A percentile compares a stretch with the other conserved stretches of the same genome.
These are phyloP conservation scores for Oasisia sp. DNA, from an alignment of 2,888 invertebrate genomes.

Conservation along the genomic window DNA sequence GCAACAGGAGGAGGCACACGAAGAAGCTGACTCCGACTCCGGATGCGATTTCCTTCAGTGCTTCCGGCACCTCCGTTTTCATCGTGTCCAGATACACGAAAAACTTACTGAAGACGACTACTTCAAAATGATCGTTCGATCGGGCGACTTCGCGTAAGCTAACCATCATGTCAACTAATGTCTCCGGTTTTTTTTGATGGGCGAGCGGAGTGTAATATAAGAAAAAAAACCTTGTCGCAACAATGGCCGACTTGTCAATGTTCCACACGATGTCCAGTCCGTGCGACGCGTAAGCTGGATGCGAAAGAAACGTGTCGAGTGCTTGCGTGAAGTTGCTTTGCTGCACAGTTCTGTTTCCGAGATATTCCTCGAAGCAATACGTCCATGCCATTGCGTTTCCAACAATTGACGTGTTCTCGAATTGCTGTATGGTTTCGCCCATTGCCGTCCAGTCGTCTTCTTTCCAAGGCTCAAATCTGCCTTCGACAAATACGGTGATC, in stretches of 20 bases:
- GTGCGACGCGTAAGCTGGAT: background rate
- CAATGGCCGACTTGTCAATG: background rate
- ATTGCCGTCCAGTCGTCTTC: background rate
- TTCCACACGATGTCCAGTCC: background rate
- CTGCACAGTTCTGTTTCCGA: background rate
- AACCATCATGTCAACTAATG: background rate
- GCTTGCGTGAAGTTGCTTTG: slow-evolving; percentile 1
- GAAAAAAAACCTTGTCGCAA: background rate
- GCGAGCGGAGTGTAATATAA: background rate
- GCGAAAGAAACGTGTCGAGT: background rate
- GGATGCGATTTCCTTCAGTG: background rate
- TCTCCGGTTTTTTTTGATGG: background rate
- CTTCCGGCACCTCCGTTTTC: background rate
- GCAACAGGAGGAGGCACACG: background rate
- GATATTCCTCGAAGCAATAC: background rate
- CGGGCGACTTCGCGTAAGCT: background rate
- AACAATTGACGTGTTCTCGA: background rate
- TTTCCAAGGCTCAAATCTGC: background rate
- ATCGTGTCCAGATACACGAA: background rate
- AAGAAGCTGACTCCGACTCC: background rate
- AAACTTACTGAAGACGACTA: background rate
- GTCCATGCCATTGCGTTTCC: background rate
- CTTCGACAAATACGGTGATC: background rate
- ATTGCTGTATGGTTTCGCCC: background rate
- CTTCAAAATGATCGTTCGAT: background rate